These are phyloP conservation scores for Artibeus lituratus DNA, from an alignment of 2,797 vertebrate genomes.

Conservation along the genomic window DNA sequence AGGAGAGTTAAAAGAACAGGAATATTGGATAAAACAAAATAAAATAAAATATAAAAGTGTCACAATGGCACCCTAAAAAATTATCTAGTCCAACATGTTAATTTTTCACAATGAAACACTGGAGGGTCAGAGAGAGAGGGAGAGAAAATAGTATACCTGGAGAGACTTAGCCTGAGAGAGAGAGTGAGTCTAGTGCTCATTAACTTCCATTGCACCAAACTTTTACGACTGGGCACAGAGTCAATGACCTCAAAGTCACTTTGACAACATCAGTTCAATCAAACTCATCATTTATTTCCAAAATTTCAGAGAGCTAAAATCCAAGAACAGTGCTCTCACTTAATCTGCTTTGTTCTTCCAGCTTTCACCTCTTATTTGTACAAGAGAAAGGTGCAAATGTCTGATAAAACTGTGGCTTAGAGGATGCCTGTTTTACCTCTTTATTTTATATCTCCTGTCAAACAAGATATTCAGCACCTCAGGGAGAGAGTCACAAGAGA, in stretches of 20 bases:
- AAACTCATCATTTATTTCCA: background rate
- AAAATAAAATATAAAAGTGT: background rate
- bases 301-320: constrained; percentile 1
- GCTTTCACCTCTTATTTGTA: background rate
- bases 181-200: background rate
- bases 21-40: background rate
- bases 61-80: background rate
- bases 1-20: background rate
- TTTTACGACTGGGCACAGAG: background rate
- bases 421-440: background rate
- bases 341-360: background rate
- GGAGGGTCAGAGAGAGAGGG: background rate
- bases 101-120: background rate
- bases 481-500: background rate
- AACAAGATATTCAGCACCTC: background rate
- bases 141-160: background rate
- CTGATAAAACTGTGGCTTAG: background rate
- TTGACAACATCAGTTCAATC: background rate
- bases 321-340: background rate
- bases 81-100: background rate
- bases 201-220: background rate
- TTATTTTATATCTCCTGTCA: constrained; percentile 22
- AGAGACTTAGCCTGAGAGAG: too few relatives aligned
- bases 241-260: background rate
- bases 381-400: background rate